Percentiles rank a stretch among this genome's conserved stretches.
These are phyloP conservation scores for Scaptomyza graminum DNA, from an alignment of 1,140 invertebrate genomes.

Conservation along the genomic window DNA sequence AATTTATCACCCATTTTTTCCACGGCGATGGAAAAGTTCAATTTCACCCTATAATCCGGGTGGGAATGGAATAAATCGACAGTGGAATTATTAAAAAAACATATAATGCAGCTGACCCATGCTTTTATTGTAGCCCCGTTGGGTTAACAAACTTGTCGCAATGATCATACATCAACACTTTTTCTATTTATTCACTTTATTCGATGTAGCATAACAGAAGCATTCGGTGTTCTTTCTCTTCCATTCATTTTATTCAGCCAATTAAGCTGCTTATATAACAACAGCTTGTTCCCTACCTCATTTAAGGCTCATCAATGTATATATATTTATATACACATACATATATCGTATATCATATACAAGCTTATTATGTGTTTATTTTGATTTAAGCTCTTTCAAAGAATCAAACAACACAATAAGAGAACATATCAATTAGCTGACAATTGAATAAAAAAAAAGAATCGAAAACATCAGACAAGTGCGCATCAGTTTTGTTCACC, in stretches of 20 bases:
- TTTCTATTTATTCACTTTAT: slow-evolving; percentile 51
- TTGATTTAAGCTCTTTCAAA: slow-evolving; percentile 1
- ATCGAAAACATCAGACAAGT: background rate
- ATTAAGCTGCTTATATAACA: slow-evolving; percentile 62
- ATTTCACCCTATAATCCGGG: too few relatives aligned
- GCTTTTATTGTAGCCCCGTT: slow-evolving; percentile 14
- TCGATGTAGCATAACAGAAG: slow-evolving; percentile 33
- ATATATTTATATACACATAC: background rate
- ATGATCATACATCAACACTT: slow-evolving; percentile 67
- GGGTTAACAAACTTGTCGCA: slow-evolving; percentile 71
- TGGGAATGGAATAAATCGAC: too few relatives aligned
- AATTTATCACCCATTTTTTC: background rate
- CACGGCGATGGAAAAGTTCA: too few relatives aligned
- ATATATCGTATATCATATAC: background rate
- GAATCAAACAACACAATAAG: background rate
- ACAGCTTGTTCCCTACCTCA: background rate
- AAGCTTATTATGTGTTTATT: slow-evolving; percentile 12
- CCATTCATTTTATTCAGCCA: slow-evolving; percentile 19
- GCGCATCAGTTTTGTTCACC: slow-evolving; percentile 1
- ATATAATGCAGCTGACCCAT: slow-evolving; percentile 20
- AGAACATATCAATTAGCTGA: slow-evolving; percentile 3
- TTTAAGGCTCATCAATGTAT: background rate
- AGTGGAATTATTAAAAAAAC: too few relatives aligned
- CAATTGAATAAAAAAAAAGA: background rate
- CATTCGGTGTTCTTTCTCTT: slow-evolving; percentile 31